Conservation (phyloP, 2,888 invertebrate species). For the Pegoplata infirma region DNA sequence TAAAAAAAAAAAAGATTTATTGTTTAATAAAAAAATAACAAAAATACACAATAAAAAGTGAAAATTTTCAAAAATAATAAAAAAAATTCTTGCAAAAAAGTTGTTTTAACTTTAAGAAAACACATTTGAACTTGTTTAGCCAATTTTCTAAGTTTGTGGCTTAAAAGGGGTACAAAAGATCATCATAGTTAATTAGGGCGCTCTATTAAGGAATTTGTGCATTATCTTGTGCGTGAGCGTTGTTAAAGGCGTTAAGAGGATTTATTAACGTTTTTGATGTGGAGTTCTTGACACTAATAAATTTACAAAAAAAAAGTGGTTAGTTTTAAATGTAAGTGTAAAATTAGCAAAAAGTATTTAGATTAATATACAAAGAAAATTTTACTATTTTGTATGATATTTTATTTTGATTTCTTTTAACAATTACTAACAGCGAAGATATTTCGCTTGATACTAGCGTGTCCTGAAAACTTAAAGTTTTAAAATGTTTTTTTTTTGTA, state of each 20-base stretch:
- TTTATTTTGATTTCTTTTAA: no score
- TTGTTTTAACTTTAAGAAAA: conserved; percentile 4
- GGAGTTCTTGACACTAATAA: conserved; percentile 39
- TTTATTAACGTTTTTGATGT: conserved; percentile 19
- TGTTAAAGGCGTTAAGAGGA: conserved; percentile 3
- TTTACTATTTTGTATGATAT: no score
- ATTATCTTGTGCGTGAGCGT: background rate
- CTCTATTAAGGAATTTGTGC: conserved; percentile 22
- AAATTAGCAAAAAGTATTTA: background rate
- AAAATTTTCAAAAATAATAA: conserved; percentile 12
- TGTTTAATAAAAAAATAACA: conserved; percentile 7
- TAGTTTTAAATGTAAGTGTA: conserved; percentile 20
- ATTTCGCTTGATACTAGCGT: no score
- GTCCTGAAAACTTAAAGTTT: no score
- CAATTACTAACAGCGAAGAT: no score
- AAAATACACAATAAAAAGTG: conserved; percentile 38
- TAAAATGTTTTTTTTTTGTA: no score
- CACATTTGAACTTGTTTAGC: conserved; percentile 20
- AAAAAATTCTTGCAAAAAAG: conserved; percentile 34
- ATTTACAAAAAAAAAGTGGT: conserved; percentile 13
- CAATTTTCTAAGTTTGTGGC: conserved; percentile 17
- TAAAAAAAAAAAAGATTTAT: background rate
- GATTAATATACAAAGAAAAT: no score
- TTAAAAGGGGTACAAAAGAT: conserved; percentile 5
- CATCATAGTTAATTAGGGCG: conserved; percentile 26